Percentiles rank a stretch among this genome's conserved stretches.
Conservation (phyloP, 1,140 invertebrate genomes). For the Drosophila parvula region DNA sequence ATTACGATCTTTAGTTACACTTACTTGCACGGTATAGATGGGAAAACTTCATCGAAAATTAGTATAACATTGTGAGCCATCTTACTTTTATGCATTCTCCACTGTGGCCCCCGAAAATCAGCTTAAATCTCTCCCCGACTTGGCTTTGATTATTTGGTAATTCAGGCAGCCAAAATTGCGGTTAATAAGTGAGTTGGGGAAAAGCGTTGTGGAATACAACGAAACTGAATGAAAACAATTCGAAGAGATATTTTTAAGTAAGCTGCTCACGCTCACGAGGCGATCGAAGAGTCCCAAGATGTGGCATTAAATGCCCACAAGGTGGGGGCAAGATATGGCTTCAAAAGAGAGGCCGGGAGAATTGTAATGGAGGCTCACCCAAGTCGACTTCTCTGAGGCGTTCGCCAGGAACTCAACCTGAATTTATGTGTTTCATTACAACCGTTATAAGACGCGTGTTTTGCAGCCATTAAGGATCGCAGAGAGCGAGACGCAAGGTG, state of each 20-base stretch:
- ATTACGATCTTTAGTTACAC: neutral
- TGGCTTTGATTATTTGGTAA: slow-evolving; percentile 42
- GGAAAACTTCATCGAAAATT: neutral
- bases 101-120: neutral
- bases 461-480: slow-evolving; percentile 62
- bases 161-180: slow-evolving; percentile 49
- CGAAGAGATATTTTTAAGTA: slow-evolving; percentile 55
- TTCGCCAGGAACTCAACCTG: slow-evolving; percentile 53
- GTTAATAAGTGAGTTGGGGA: slow-evolving; percentile 36
- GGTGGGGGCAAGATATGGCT: neutral
- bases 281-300: slow-evolving; percentile 24
- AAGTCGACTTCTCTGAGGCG: slow-evolving; percentile 57
- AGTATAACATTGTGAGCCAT: neutral
- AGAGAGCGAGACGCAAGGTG: neutral
- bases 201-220: slow-evolving; percentile 5
- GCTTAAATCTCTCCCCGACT: slow-evolving; percentile 31
- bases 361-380: slow-evolving; percentile 59
- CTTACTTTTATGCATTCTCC: neutral
- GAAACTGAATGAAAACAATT: slow-evolving; percentile 34
- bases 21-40: too few species aligned
- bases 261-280: slow-evolving; percentile 67
- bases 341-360: slow-evolving; percentile 12
- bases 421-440: slow-evolving; percentile 81
- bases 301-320: neutral
- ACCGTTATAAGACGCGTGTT: slow-evolving; percentile 77